phyloP scores from a whole-genome alignment of 2,888 invertebrate genomes.

The Oscheius sp. region DNA sequence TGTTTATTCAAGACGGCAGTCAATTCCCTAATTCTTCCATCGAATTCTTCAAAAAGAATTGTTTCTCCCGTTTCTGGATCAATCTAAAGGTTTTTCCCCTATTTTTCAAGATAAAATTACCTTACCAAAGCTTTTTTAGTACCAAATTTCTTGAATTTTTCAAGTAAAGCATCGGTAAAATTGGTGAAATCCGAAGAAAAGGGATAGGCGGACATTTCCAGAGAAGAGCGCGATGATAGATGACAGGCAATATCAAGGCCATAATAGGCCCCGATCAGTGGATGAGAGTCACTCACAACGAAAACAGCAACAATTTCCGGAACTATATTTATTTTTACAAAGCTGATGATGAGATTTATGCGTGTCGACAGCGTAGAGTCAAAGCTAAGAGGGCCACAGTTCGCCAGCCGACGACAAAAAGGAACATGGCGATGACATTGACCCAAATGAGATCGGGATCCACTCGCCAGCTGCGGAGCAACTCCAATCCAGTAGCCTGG shows the following conservation, averaged over 20 bases:
- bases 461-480: conserved; percentile 35
- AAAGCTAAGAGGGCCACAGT: conserved; percentile 39
- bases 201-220: background rate
- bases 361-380: conserved; percentile 32
- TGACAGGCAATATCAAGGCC: background rate
- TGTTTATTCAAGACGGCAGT: background rate
- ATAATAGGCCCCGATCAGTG: no score
- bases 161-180: conserved; percentile 5
- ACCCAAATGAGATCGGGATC: conserved; percentile 36
- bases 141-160: background rate
- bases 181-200: background rate
- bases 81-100: conserved; percentile 1
- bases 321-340: no score
- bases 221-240: background rate
- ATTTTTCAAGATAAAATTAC: background rate
- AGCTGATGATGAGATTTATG: background rate
- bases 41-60: conserved; percentile 1
- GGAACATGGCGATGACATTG: conserved; percentile 38
- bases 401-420: conserved; percentile 39
- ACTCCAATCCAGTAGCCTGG: background rate
- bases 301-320: no score
- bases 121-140: conserved; percentile 4
- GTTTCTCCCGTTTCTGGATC: conserved; percentile 2
- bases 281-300: no score
- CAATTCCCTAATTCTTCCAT: background rate